Conservation (phyloP, 2,113 vertebrate genomes). For the Prunella himalayana region DNA sequence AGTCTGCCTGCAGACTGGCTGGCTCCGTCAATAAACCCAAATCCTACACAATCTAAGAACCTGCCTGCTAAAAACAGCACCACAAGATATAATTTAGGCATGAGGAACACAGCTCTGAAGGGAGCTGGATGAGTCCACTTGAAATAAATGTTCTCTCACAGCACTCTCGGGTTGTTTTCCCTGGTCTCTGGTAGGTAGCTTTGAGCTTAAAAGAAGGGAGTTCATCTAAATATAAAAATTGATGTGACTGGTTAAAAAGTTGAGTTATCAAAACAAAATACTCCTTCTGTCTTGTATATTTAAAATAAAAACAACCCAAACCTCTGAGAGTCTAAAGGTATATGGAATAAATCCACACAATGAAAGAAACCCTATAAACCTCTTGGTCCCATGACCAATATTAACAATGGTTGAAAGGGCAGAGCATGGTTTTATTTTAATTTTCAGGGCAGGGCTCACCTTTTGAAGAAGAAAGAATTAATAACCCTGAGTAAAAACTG, state of each 20-base stretch:
- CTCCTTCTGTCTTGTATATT: background rate
- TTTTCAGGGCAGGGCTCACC: background rate
- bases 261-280: background rate
- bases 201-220: background rate
- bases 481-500: background rate
- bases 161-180: background rate
- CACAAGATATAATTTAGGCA: background rate
- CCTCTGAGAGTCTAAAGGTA: background rate
- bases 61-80: background rate
- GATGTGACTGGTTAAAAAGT: background rate
- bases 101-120: constrained; percentile 19
- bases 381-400: background rate
- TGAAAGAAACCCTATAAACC: background rate
- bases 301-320: background rate
- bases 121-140: background rate
- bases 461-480: background rate
- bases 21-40: background rate
- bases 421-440: background rate
- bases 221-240: background rate
- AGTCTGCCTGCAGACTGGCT: background rate
- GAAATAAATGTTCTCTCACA: background rate
- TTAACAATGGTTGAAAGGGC: background rate
- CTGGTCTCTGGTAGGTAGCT: background rate
- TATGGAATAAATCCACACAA: background rate
- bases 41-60: constrained; percentile 12